Conservation (phyloP, 2,888 invertebrate genomes). For the Norana najaformis region DNA sequence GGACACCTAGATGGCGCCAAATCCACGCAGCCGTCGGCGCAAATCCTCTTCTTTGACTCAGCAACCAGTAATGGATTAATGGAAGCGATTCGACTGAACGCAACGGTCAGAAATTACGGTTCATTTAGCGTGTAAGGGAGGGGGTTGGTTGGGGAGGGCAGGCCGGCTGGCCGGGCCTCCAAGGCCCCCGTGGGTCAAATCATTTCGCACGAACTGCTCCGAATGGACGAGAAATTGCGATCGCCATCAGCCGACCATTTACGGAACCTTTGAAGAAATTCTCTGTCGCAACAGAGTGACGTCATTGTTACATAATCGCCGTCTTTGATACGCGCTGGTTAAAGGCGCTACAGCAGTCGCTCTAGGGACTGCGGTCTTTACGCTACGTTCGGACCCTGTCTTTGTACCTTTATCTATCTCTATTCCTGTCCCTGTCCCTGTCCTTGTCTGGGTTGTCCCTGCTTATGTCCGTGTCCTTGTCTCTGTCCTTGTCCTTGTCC, state of each 20-base stretch:
- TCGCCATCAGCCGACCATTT: neutral
- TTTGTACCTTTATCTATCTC: neutral
- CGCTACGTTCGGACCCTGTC: neutral
- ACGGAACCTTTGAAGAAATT: neutral
- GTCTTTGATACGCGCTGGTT: neutral
- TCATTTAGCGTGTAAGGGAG: conserved; percentile 20
- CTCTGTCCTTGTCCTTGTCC: too few relatives aligned
- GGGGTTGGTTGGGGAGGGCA: neutral
- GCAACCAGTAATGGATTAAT: neutral
- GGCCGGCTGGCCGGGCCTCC: neutral
- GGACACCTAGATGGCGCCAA: neutral
- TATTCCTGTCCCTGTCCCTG: too few relatives aligned
- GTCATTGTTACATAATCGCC: neutral
- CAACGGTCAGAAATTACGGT: conserved; percentile 24
- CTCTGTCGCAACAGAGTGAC: neutral
- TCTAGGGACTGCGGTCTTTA: neutral
- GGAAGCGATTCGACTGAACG: conserved; percentile 13
- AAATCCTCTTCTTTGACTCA: neutral
- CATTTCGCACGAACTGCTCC: conserved; percentile 21
- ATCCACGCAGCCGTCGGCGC: neutral
- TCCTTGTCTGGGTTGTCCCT: too few relatives aligned
- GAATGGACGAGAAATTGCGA: conserved; percentile 18
- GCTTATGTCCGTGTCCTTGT: too few relatives aligned
- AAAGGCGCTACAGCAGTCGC: neutral
- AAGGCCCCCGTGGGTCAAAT: conserved; percentile 2